These are phyloP conservation scores for Loxodonta africana DNA, from an alignment of 2,113 vertebrate species.

Conservation along the genomic window DNA sequence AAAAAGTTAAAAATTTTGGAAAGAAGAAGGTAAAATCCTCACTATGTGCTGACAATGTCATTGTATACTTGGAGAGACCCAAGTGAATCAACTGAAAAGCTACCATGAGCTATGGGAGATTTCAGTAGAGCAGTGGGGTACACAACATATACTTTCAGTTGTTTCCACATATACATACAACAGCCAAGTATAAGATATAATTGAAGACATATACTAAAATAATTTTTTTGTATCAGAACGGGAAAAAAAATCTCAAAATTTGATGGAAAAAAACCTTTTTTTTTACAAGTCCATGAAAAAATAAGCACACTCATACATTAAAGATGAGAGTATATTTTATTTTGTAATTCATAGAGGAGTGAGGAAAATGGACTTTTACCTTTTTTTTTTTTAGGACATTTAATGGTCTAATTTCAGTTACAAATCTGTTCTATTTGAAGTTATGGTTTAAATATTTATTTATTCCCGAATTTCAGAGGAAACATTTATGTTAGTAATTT, in stretches of 20 bases:
- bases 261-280: neutral
- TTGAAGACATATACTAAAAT: neutral
- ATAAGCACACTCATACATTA: neutral
- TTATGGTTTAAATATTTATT: too few species aligned
- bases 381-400: too few species aligned
- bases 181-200: neutral
- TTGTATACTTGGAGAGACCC: neutral
- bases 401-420: too few species aligned
- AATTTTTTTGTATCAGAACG: neutral
- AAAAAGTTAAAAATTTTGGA: neutral
- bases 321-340: too few species aligned
- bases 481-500: too few species aligned
- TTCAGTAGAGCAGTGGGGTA: neutral
- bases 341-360: too few species aligned
- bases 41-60: neutral
- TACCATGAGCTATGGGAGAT: neutral
- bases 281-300: neutral
- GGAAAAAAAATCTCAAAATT: neutral
- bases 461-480: too few species aligned
- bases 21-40: neutral
- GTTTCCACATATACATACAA: neutral
- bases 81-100: neutral
- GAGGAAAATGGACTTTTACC: too few species aligned
- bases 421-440: too few species aligned
- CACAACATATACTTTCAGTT: neutral